phyloP scores from a whole-genome alignment of 2,797 vertebrate species.

The Spatula clypeata region DNA sequence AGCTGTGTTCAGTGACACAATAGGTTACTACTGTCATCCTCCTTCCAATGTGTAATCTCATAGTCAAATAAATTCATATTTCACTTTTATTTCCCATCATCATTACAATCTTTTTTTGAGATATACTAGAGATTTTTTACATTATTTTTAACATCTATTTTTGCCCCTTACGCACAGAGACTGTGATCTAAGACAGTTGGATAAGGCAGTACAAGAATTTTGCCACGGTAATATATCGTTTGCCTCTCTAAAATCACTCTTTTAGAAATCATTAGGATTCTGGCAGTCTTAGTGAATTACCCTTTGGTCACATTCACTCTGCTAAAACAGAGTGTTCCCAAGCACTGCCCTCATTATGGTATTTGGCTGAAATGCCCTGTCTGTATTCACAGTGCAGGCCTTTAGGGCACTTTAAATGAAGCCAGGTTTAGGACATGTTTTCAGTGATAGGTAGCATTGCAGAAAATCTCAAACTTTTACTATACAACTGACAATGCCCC shows the following conservation, averaged over 20 bases:
- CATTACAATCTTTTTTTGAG: not conserved
- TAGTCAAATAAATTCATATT: not conserved
- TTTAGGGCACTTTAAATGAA: not conserved
- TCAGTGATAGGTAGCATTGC: not conserved
- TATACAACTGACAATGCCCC: not conserved
- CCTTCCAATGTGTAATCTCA: not conserved
- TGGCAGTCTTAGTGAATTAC: not conserved
- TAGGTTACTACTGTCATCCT: not conserved
- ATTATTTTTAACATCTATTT: not conserved
- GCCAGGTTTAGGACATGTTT: not conserved
- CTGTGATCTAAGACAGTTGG: not conserved
- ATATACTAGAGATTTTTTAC: not conserved
- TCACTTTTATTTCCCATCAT: not conserved
- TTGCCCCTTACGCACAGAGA: not conserved
- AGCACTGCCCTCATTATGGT: rapidly evolving
- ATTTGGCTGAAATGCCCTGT: not conserved
- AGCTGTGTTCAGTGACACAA: not conserved
- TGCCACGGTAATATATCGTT: not conserved
- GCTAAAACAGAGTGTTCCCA: not conserved
- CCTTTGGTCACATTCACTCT: not conserved
- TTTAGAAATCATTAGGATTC: not conserved
- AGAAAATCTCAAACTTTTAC: not conserved
- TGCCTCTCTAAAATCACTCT: not conserved
- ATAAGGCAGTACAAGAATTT: not conserved
- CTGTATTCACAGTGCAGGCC: not conserved